Percentiles rank a stretch among this genome's conserved stretches.
Evolutionary conservation across 2,888 invertebrate genomes (phyloP).

Genomic region (Liodrosophila aerea): DNA sequence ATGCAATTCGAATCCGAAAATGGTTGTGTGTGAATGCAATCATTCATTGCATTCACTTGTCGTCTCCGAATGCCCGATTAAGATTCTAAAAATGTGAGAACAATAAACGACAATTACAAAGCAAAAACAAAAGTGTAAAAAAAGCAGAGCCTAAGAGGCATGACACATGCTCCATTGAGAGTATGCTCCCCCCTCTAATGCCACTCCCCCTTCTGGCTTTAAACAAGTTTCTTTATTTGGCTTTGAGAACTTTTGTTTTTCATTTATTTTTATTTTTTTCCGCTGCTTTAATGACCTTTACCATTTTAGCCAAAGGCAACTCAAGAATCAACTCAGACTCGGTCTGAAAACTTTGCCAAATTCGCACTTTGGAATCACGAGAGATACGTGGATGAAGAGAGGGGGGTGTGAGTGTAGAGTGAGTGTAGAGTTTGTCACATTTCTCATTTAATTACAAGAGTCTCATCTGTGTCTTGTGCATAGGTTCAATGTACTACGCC

Average conservation of each 20-base stretch:
- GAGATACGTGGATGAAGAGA: background rate
- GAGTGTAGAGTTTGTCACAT: slow-evolving; percentile 16
- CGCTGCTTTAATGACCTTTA: slow-evolving; percentile 52
- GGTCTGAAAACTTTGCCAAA: background rate
- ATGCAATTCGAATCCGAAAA: slow-evolving; percentile 36
- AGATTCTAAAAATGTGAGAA: slow-evolving; percentile 38
- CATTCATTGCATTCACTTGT: background rate
- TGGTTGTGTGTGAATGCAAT: slow-evolving; percentile 15
- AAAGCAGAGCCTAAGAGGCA: slow-evolving; percentile 20
- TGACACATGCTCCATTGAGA: slow-evolving; percentile 41
- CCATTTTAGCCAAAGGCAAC: slow-evolving; percentile 50
- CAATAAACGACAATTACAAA: slow-evolving; percentile 38
- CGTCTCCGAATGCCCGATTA: slow-evolving; percentile 24
- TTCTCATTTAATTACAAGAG: slow-evolving; percentile 31
- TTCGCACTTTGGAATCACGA: background rate
- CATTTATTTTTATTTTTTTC: slow-evolving; percentile 6
- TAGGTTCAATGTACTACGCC: slow-evolving; percentile 47
- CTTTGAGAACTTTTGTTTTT: slow-evolving; percentile 46
- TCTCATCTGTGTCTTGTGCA: slow-evolving; percentile 10
- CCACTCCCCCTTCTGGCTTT: slow-evolving; percentile 35
- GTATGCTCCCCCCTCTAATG: slow-evolving; percentile 20
- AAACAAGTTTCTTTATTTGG: slow-evolving; percentile 73
- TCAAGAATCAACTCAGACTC: slow-evolving; percentile 22
- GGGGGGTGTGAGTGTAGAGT: no score
- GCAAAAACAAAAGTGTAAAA: slow-evolving; percentile 8